Evolutionary conservation across 2,113 vertebrate genomes (phyloP), one percentile per base, ranked within the genome.

Genomic region (Stomatorhinus ivindoensis): DNA sequence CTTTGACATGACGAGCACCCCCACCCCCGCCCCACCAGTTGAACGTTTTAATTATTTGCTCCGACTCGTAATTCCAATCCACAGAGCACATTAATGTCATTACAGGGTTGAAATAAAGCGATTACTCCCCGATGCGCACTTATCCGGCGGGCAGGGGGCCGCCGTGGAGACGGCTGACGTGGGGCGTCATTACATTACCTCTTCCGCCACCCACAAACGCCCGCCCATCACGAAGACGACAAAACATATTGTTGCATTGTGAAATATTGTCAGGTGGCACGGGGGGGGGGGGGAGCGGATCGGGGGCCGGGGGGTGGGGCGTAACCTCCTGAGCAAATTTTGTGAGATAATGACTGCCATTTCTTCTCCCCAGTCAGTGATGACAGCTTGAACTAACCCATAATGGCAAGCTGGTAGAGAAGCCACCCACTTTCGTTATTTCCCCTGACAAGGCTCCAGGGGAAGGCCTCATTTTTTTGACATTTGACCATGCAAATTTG

Each of bases 401-500:
- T 55, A 87, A 87, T 87, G 87, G 55, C 87, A 87, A 61, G 80
- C 80, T 42, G n/a, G 76, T 42, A 31, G 35, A 58, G 51, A 80
- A 89, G 97, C 95, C 93, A 94, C 96, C 97, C 97, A 96, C 97
- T 98, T 97, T 96, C 91, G 96, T 97, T 98, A 97, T 97, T 98
- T 96, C 96, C 96, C 97, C 95, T 99, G 98, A 99, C 98, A 98
- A 97, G 97, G 96, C 97, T 98, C 97, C 96, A 94, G 87, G 96
- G 95, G 96, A 98, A 98, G 96, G 96, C 96, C 97, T 98, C 97
- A 98, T 99, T 99, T 99, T 99, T 99, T 97, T 98, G 98, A 99
- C 98, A 98, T 98, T 99, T 99, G 98, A 99, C 98, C 98, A 99
- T 99, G 98, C 97, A 99, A 99, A 99, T 99, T 97, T 97, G 97